Evolutionary conservation across 2,113 vertebrate species (phyloP).

Genomic region (Smithornis capensis): DNA sequence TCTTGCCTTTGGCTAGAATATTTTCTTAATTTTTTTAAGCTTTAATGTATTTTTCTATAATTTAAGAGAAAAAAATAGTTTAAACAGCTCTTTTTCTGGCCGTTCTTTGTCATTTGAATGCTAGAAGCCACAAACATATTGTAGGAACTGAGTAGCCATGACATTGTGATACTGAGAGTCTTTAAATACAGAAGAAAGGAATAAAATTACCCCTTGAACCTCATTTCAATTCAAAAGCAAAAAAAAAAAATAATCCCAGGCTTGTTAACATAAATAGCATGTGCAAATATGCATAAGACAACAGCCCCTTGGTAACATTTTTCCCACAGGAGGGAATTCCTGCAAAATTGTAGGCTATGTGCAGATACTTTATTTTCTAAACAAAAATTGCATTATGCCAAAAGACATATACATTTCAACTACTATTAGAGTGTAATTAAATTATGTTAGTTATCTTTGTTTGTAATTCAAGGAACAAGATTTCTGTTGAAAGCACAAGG

Average conservation of each 20-base stretch:
- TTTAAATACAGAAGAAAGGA: slow-evolving; percentile 17
- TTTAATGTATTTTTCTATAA: not conserved
- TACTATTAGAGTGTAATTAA: slow-evolving; percentile 49
- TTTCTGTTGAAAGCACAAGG: slow-evolving; percentile 40
- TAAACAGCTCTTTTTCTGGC: not conserved
- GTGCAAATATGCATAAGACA: slow-evolving; percentile 57
- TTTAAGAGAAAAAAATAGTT: slow-evolving; percentile 28
- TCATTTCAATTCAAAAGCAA: slow-evolving; percentile 9
- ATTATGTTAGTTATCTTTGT: slow-evolving; percentile 40
- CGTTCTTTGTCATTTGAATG: not conserved
- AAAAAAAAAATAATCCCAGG: not conserved
- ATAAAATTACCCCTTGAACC: not conserved
- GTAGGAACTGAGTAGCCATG: not conserved
- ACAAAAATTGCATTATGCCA: slow-evolving; percentile 59
- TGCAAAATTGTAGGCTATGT: slow-evolving; percentile 24
- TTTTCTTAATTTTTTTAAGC: not conserved
- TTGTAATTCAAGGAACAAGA: slow-evolving; percentile 46
- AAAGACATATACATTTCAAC: slow-evolving; percentile 54
- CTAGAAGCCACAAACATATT: not conserved
- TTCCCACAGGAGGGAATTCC: slow-evolving; percentile 63
- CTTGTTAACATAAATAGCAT: slow-evolving; percentile 57
- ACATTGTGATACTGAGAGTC: not conserved
- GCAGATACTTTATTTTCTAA: slow-evolving; percentile 59
- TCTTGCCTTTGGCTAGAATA: slow-evolving; percentile 50
- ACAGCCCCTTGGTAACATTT: slow-evolving; percentile 47